phyloP scores from a whole-genome alignment of 2,113 vertebrate species.

The Catharus minimus region DNA sequence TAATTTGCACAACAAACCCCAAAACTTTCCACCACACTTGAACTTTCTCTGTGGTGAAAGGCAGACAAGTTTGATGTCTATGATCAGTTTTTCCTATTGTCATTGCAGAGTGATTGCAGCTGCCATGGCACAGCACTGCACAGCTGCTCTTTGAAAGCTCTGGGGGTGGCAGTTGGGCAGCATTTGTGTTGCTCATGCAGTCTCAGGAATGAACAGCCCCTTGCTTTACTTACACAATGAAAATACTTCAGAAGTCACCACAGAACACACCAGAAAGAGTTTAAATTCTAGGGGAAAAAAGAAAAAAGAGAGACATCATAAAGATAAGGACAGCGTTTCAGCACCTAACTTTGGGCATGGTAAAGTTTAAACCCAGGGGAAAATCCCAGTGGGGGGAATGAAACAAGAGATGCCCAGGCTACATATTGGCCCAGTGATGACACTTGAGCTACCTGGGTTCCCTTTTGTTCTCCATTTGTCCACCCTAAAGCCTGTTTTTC shows the following conservation, averaged over 20 bases:
- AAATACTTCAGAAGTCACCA: background rate
- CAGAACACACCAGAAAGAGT: background rate
- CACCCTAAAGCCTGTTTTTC: conserved; percentile 16
- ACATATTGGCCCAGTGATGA: rapidly evolving
- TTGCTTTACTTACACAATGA: background rate
- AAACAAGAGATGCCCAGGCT: background rate
- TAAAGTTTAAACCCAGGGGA: background rate
- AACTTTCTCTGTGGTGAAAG: conserved; percentile 48
- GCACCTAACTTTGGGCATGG: background rate
- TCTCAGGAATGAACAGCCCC: background rate
- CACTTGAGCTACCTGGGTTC: conserved; percentile 10
- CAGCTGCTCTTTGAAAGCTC: conserved; percentile 53
- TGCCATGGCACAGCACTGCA: background rate
- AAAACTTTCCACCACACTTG: conserved; percentile 20
- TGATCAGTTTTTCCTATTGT: conserved; percentile 43
- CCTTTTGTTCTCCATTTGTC: conserved; percentile 57
- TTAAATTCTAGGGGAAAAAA: background rate
- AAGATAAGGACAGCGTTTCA: background rate
- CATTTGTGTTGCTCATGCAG: background rate
- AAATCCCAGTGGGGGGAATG: background rate
- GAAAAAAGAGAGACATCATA: background rate
- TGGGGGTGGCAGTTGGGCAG: background rate
- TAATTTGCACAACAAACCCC: conserved; percentile 3
- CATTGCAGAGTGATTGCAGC: background rate
- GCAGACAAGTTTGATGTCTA: conserved; percentile 35